Evolutionary conservation across 2,888 invertebrate genomes (phyloP).

Genomic region (Hydrotaea diabolus): DNA sequence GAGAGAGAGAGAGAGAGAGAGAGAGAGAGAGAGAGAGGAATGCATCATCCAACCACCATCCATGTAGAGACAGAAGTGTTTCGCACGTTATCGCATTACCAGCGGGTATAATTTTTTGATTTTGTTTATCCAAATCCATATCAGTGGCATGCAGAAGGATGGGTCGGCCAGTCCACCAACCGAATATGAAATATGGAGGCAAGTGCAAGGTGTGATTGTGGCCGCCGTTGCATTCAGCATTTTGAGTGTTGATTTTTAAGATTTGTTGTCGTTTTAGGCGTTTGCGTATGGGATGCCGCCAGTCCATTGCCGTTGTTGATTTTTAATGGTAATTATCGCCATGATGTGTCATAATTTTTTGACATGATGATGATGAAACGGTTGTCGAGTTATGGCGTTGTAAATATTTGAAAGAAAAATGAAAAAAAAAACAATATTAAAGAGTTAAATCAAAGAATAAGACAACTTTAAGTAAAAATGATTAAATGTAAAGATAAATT

Average conservation of each 20-base stretch:
- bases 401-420: constrained; percentile 38
- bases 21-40: neutral
- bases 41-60: constrained; percentile 15
- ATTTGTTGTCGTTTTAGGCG: constrained; percentile 30
- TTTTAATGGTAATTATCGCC: constrained; percentile 34
- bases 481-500: neutral
- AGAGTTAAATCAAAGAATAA: neutral
- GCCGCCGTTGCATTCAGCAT: too few relatives aligned
- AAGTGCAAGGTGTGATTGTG: constrained; percentile 48
- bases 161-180: constrained; percentile 7
- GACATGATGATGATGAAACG: constrained; percentile 45
- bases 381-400: constrained; percentile 43
- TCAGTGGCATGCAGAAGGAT: constrained; percentile 29
- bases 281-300: neutral
- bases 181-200: neutral
- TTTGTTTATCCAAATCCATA: constrained; percentile 13
- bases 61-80: constrained; percentile 63
- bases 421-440: neutral
- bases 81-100: constrained; percentile 63
- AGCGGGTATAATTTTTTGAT: constrained; percentile 41
- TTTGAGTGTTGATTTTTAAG: constrained; percentile 43
- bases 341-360: constrained; percentile 43
- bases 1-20: neutral
- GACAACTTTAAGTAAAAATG: constrained; percentile 24
- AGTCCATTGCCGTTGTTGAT: constrained; percentile 38